Evolutionary conservation across 2,113 vertebrate genomes (phyloP).

Genomic region (Haemorhous mexicanus): DNA sequence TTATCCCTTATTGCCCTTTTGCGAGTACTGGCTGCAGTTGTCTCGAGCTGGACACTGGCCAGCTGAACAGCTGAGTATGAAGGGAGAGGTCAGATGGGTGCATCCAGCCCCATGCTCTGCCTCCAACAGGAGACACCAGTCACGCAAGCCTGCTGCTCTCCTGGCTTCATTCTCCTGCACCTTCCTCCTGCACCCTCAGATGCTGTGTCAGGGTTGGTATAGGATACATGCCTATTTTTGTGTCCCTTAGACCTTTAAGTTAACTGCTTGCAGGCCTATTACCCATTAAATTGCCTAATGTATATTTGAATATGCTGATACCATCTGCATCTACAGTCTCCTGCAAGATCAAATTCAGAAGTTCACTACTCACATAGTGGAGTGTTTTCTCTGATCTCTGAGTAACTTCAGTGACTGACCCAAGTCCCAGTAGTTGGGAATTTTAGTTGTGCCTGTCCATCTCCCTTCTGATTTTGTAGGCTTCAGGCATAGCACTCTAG

Average conservation of each 20-base stretch:
- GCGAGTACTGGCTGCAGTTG: neutral
- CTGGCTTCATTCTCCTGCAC: neutral
- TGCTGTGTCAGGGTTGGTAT: neutral
- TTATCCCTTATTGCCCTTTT: neutral
- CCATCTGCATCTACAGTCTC: neutral
- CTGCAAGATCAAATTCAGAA: neutral
- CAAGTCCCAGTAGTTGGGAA: too few relatives aligned
- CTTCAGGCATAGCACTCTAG: neutral
- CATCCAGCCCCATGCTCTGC: neutral
- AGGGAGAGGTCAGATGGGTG: neutral
- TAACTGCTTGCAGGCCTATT: neutral
- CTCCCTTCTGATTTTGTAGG: neutral
- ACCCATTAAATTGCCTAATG: neutral
- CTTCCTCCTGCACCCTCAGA: neutral
- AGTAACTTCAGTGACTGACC: accelerated
- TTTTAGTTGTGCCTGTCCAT: neutral
- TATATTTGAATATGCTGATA: neutral
- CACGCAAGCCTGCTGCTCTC: neutral
- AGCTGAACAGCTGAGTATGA: neutral
- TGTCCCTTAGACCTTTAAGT: neutral
- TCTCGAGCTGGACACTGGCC: neutral
- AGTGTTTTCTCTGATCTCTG: neutral
- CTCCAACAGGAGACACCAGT: neutral
- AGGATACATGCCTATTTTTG: neutral
- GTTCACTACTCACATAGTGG: neutral